These are phyloP conservation scores for Coregonus ussuriensis DNA, from an alignment of 2,797 vertebrate species.

Conservation along the genomic window DNA sequence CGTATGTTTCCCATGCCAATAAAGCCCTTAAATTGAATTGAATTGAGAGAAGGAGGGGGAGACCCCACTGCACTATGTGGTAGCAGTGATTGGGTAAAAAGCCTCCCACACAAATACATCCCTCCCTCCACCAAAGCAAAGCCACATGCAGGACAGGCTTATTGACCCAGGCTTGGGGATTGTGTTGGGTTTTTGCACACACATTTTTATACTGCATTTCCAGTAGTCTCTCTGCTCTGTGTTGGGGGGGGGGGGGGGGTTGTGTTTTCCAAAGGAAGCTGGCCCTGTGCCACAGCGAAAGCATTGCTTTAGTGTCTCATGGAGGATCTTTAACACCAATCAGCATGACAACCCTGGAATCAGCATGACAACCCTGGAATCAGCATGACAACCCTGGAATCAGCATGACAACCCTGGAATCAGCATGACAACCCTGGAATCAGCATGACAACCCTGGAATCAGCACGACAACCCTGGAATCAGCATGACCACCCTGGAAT, in stretches of 20 bases:
- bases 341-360: slow-evolving; percentile 1
- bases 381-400: too few species aligned
- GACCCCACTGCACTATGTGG: too few species aligned
- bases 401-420: too few species aligned
- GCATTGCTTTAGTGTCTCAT: slow-evolving; percentile 4
- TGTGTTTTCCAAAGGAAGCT: slow-evolving; percentile 4
- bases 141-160: not conserved
- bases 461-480: too few species aligned
- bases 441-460: too few species aligned
- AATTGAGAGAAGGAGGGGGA: too few species aligned
- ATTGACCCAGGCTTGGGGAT: not conserved
- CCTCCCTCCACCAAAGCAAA: not conserved
- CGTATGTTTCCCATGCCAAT: too few species aligned
- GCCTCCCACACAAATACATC: not conserved
- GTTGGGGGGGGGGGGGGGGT: not conserved
- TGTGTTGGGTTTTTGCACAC: not conserved
- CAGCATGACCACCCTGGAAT: too few species aligned
- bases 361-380: too few species aligned
- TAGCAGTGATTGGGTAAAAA: not conserved
- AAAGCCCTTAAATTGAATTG: too few species aligned
- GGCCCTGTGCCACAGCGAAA: not conserved
- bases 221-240: not conserved
- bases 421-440: too few species aligned
- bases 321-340: not conserved
- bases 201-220: slow-evolving; percentile 3